Evolutionary conservation across 2,113 vertebrate genomes (phyloP).

Genomic region (Irena cyanogastra): DNA sequence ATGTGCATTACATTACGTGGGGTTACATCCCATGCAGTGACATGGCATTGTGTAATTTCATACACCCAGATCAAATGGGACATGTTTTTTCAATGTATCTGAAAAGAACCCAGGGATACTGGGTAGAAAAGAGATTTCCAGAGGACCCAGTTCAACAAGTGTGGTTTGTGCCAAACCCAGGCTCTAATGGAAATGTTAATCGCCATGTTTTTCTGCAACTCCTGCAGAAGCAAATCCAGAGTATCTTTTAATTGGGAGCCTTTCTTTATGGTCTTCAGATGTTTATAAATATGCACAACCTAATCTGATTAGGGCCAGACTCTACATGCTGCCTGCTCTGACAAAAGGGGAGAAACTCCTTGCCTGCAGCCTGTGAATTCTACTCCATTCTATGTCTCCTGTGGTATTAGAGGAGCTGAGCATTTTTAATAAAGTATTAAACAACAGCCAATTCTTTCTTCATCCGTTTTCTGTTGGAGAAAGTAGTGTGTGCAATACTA

Average conservation of each 20-base stretch:
- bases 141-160: neutral
- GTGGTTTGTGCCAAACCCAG: neutral
- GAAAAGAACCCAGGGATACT: neutral
- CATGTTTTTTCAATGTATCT: conserved; percentile 49
- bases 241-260: conserved; percentile 48
- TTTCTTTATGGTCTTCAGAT: conserved; percentile 59
- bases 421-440: neutral
- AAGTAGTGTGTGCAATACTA: neutral
- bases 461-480: neutral
- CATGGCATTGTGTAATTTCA: conserved; percentile 44
- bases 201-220: neutral
- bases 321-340: conserved; percentile 38
- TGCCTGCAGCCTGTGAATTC: conserved; percentile 27
- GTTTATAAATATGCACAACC: conserved; percentile 50
- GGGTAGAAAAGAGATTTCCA: neutral
- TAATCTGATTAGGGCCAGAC: conserved; percentile 56
- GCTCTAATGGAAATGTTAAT: conserved; percentile 40
- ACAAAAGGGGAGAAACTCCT: conserved; percentile 24
- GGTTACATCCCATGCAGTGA: conserved; percentile 20
- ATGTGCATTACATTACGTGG: conserved; percentile 41
- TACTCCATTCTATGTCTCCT: neutral
- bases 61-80: conserved; percentile 34
- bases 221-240: conserved; percentile 56
- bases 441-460: neutral
- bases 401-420: neutral